Evolutionary conservation across 2,113 vertebrate species (phyloP).

Genomic region (Sphyrna mokarran): DNA sequence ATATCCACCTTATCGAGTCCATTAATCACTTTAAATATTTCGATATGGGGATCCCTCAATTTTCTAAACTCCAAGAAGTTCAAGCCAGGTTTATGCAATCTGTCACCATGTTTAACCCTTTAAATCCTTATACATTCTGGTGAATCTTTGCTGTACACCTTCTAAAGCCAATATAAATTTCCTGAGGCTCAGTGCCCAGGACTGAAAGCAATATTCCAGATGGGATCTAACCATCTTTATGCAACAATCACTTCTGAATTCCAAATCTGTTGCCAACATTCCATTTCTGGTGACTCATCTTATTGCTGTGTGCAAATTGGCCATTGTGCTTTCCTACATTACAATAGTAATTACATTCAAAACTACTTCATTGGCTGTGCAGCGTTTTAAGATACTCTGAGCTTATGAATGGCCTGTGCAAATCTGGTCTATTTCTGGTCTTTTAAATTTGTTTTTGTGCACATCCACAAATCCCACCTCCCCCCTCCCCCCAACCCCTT

Average conservation of each 20-base stretch:
- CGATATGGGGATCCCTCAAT: background rate
- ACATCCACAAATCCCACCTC: no score
- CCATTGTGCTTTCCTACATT: background rate
- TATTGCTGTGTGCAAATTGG: background rate
- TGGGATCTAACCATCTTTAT: background rate
- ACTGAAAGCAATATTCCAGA: background rate
- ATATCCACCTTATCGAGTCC: background rate
- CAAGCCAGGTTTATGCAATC: background rate
- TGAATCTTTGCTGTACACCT: background rate
- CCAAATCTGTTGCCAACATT: background rate
- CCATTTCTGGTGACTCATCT: background rate
- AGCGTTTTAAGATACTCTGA: background rate
- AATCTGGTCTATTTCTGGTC: background rate
- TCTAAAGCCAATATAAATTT: background rate
- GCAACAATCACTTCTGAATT: background rate
- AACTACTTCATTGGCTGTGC: background rate
- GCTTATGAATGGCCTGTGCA: background rate
- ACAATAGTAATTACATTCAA: background rate
- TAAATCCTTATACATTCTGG: background rate
- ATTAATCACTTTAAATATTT: background rate
- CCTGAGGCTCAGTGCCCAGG: background rate
- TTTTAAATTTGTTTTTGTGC: background rate
- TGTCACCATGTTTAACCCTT: background rate
- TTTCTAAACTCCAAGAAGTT: background rate
- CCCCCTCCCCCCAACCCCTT: background rate